Evolutionary conservation across 2,888 invertebrate species (phyloP), one percentile per base, ranked within the genome.

Genomic region (Dastarcus helophoroides): DNA sequence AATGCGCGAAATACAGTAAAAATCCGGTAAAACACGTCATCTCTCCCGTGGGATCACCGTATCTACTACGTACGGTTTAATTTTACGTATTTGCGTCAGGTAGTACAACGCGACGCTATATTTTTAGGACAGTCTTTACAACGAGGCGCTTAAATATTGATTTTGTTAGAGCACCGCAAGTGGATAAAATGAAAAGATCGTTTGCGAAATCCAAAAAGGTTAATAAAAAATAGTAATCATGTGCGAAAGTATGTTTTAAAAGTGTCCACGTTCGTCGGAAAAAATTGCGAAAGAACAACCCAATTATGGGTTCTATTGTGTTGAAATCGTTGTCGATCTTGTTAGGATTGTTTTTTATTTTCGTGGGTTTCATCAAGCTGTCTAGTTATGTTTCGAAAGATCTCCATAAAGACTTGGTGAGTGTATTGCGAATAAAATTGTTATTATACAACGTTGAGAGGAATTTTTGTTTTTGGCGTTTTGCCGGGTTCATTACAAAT

Each of bases 341-440:
- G 30, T 67, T 94, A 56, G 94, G 94, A 38, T 68, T 93, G 50
- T 94, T 94, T 67, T 94, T 94, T 62, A 78, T 94, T 54, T 91
- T 94, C 60, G 88, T 93, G 43, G 94, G 94, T 35, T 78, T 84
- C 35, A 80, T 94, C 54, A 94, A 94, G 67, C 64, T 94, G 40
- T 84, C 91, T 39, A 89, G 90, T 43, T 75, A 81, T 50, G 76
- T 94, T 44, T 93, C 89, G 51, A 88, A 88, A 69, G 94, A 94
- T 64, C 73, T 94, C 40, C 93, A 94, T 62, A 90, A 88, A 71
- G 93, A 94, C 67, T 73, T 94, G 80, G 93, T 93, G 64, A 78
- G 82, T 64, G 30, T 17, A 33, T 38, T 35, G 31, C 38, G 34
- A 31, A 37, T 31, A 26, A 29, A 31, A 28, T 40, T 41, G 37